Base-by-base conservation (phyloP, 2,113 vertebrate species). In the Gallinago undulata region DNA sequence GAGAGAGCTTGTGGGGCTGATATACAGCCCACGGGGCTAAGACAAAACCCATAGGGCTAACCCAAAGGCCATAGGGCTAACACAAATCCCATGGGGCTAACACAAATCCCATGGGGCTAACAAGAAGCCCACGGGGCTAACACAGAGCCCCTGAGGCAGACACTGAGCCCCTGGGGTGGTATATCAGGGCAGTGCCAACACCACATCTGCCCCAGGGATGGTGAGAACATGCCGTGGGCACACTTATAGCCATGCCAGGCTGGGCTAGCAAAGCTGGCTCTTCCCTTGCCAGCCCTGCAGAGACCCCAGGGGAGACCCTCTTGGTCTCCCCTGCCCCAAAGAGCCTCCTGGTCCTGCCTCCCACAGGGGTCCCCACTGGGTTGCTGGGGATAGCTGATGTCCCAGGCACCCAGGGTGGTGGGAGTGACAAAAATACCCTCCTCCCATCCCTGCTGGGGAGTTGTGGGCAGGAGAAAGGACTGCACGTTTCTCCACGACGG, bases 341-440 rank as follows among this genome's bases (percentile, higher is more conserved):
- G 3, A 24, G 13, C 31, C 47, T 62, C 60, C 53, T 6, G 28
- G 15, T 70, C 37, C 57, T 81, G 76, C 39, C 19, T 43, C 33
- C 30, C 2, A 0, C 2, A 0, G 25, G 6, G 72, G 13, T 48
- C n/a, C 56, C 37, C 1, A 1, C 48, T 35, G 62, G 47, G 18
- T 51, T 7, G 7, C 60, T 41, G 67, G 31, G 69, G 9, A 19
- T 48, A 47, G 48, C 9, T 1, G 11, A 19, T 7, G 9, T 27
- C 70, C 80, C 75, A 50, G 60, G 25, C 1, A 0, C 21, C 41
- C 11, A 3, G 33, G 24, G 45, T 23, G 62, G 43, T 76, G 47
- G 60, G 50, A 69, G 83, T 37, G 43, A 30, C 67, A 73, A 33
- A 67, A 62, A 30, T 12, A 31, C 27, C 47, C 24, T 35, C 60